A percentile compares a stretch with the other conserved stretches of the same genome.
Conservation (phyloP, 2,113 vertebrate species). For the Polyodon spathula region DNA sequence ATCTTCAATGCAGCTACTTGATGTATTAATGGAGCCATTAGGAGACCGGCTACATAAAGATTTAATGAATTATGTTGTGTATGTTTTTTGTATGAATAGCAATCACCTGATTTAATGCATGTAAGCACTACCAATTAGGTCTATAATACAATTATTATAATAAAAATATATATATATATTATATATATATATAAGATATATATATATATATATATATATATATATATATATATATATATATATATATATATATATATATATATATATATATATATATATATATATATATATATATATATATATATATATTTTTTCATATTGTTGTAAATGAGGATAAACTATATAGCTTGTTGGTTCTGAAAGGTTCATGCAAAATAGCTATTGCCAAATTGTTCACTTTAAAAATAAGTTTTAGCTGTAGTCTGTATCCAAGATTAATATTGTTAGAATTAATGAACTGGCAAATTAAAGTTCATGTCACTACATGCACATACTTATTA, state of each 20-base stretch:
- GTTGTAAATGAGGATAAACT: not conserved
- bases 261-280: not conserved
- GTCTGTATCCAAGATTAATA: conserved; percentile 71
- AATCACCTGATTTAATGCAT: not conserved
- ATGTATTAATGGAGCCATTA: conserved; percentile 1
- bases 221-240: not conserved
- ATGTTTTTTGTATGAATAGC: conserved; percentile 51
- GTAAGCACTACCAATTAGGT: no score
- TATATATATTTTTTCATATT: not conserved
- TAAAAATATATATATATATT: no score
- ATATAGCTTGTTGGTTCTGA: not conserved
- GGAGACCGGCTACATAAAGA: conserved; percentile 21
- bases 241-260: no score
- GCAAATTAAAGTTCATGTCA: conserved; percentile 85
- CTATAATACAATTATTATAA: no score
- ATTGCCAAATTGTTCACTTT: conserved; percentile 52
- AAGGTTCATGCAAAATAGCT: not conserved
- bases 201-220: not conserved
- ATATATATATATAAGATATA: no score
- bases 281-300: not conserved
- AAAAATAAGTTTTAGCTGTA: conserved; percentile 58
- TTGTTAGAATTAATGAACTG: conserved; percentile 86
- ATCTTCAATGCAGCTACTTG: not conserved
- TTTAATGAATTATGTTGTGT: conserved; percentile 17
- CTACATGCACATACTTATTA: conserved; percentile 79